Evolutionary conservation across 2,888 invertebrate species (phyloP).

Genomic region (Caenorhabditis sp.): DNA sequence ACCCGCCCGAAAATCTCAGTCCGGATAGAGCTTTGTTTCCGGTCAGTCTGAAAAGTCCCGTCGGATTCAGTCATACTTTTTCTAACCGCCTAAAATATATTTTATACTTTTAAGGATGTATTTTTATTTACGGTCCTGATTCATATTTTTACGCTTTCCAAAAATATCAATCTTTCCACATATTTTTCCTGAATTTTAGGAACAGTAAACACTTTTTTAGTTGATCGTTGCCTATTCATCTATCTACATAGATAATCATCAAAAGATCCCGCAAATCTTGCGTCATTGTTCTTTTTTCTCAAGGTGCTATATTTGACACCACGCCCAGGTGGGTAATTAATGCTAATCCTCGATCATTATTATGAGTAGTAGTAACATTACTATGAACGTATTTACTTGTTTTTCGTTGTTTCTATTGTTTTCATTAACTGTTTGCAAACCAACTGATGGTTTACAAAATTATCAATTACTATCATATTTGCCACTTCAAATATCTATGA

Average conservation of each 20-base stretch:
- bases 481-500: not conserved
- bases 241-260: not conserved
- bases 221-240: too few species aligned
- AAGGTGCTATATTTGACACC: not conserved
- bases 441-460: slow-evolving; percentile 1
- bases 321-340: not conserved
- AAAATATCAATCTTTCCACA: too few species aligned
- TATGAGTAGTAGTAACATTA: not conserved
- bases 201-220: too few species aligned
- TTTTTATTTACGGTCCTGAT: too few species aligned
- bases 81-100: too few species aligned
- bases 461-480: slow-evolving; percentile 4
- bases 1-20: too few species aligned
- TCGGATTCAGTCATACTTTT: too few species aligned
- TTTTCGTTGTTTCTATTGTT: not conserved
- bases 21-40: too few species aligned
- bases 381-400: not conserved
- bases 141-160: too few species aligned
- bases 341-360: not conserved
- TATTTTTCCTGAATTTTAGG: too few species aligned
- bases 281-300: not conserved
- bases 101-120: too few species aligned
- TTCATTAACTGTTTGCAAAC: not conserved
- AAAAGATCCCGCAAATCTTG: not conserved
- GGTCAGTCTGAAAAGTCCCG: too few species aligned